Evolutionary conservation across 2,797 vertebrate genomes (phyloP).

Genomic region (Micromesistius poutassou): DNA sequence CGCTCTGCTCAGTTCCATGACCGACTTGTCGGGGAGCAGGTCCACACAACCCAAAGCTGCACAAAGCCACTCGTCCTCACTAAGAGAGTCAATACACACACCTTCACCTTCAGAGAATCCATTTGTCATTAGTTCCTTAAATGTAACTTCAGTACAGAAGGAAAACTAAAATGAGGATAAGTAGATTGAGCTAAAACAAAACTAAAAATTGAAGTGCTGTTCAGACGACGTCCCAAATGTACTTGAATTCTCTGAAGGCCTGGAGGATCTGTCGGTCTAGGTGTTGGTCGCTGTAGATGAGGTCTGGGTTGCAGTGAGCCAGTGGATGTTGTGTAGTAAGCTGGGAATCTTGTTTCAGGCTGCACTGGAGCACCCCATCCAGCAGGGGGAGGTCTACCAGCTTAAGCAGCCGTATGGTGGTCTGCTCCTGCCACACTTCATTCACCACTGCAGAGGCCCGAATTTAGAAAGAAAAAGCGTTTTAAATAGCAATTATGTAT

Average conservation of each 20-base stretch:
- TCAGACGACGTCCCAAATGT: constrained; percentile 41
- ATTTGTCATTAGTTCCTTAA: too few species aligned
- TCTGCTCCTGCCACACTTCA: constrained; percentile 91
- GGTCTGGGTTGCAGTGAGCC: constrained; percentile 60
- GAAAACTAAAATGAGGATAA: background rate
- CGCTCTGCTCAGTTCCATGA: constrained; percentile 85
- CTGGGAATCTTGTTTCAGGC: constrained; percentile 39
- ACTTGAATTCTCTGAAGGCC: constrained; percentile 87
- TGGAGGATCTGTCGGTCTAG: constrained; percentile 88
- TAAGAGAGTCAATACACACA: constrained; percentile 40
- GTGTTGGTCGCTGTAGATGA: constrained; percentile 78
- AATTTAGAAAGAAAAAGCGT: background rate
- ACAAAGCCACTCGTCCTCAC: constrained; percentile 86
- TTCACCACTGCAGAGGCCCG: constrained; percentile 73
- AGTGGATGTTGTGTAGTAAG: constrained; percentile 38
- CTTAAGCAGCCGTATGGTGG: constrained; percentile 81
- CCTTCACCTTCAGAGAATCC: background rate
- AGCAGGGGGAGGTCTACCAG: constrained; percentile 89
- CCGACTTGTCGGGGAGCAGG: constrained; percentile 83
- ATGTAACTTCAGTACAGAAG: too few species aligned
- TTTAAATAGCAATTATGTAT: background rate
- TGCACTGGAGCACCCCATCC: constrained; percentile 81
- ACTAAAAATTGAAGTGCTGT: background rate
- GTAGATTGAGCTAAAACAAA: background rate
- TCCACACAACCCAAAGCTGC: constrained; percentile 87